These are phyloP conservation scores for Ferrisia virgata DNA, from an alignment of 2,888 invertebrate species.

Conservation along the genomic window DNA sequence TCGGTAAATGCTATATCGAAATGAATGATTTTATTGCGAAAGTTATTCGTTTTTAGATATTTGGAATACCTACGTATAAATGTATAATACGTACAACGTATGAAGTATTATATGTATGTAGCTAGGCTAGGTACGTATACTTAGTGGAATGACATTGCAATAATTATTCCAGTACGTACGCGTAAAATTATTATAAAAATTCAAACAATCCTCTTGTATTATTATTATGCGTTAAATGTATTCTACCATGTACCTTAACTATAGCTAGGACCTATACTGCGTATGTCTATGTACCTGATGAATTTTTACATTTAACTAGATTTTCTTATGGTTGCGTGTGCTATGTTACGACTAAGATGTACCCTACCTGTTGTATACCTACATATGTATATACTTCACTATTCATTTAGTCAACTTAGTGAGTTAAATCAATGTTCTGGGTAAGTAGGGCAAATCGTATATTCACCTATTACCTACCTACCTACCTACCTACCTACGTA, in stretches of 20 bases:
- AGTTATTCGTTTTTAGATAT: not conserved
- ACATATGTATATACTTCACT: not conserved
- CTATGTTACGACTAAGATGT: not conserved
- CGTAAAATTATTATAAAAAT: slow-evolving; percentile 6
- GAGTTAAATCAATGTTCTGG: slow-evolving; percentile 3
- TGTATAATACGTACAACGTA: no score
- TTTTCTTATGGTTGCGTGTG: not conserved
- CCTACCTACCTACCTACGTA: not conserved
- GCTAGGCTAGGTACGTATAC: no score
- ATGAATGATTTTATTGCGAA: slow-evolving; percentile 6
- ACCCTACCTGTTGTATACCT: not conserved
- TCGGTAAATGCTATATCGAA: not conserved
- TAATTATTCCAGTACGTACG: not conserved
- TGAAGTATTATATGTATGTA: no score
- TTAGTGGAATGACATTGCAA: not conserved
- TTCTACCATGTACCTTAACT: not conserved
- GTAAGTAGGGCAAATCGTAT: slow-evolving; percentile 7
- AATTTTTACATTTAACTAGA: not conserved
- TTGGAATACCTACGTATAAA: not conserved
- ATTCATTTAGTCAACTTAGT: not conserved
- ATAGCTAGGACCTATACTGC: no score
- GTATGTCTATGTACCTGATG: not conserved
- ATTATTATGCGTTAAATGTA: not conserved
- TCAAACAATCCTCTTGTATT: not conserved
- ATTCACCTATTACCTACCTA: not conserved